phyloP scores from a whole-genome alignment of 2,888 invertebrate genomes.

The Agriopis marginaria region DNA sequence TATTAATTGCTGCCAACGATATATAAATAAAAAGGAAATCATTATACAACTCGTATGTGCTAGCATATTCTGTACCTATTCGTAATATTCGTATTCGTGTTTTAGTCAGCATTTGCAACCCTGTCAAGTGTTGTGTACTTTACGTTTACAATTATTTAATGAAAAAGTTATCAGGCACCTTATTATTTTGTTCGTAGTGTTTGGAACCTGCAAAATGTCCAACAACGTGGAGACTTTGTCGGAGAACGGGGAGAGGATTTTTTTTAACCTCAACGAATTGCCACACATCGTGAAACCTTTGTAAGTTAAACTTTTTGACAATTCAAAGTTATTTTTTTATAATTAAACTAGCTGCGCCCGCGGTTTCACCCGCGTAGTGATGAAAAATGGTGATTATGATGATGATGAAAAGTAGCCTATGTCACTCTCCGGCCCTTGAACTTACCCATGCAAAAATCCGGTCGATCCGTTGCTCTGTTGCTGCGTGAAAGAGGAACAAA shows the following conservation, averaged over 20 bases:
- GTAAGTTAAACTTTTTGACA: constrained; percentile 61
- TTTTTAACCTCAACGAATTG: constrained; percentile 75
- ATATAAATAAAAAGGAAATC: not conserved
- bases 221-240: constrained; percentile 62
- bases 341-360: no score
- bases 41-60: constrained; percentile 1
- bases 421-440: no score
- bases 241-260: constrained; percentile 56
- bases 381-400: no score
- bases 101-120: not conserved
- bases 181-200: constrained; percentile 3
- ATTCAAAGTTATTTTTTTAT: not conserved
- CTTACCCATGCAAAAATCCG: no score
- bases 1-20: not conserved
- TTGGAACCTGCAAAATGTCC: constrained; percentile 55
- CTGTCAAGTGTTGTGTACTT: not conserved
- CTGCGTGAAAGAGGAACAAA: no score
- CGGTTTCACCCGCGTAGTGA: no score
- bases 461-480: no score
- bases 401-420: no score
- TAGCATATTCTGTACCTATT: not conserved
- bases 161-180: not conserved
- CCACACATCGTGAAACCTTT: constrained; percentile 70
- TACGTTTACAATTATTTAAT: not conserved
- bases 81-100: not conserved